Evolutionary conservation across 2,888 invertebrate species (phyloP).

Genomic region (Charanyca ferruginea): DNA sequence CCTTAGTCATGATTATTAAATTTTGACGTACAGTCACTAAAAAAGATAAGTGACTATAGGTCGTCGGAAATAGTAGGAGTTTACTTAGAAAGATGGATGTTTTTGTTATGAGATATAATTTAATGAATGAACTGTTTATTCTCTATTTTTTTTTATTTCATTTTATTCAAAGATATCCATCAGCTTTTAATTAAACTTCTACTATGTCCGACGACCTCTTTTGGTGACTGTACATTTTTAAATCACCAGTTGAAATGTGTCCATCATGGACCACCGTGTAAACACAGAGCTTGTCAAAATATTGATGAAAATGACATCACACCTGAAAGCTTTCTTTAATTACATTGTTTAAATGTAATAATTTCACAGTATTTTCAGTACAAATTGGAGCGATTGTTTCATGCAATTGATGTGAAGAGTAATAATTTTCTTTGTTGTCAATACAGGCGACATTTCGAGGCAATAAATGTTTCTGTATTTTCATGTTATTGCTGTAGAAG

Average conservation of each 20-base stretch:
- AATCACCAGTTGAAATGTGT: neutral
- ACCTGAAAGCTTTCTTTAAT: slow-evolving; percentile 15
- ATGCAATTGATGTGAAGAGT: slow-evolving; percentile 18
- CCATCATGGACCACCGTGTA: neutral
- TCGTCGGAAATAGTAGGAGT: no score
- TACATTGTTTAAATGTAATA: slow-evolving; percentile 6
- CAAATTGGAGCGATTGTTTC: slow-evolving; percentile 31
- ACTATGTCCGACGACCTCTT: no score
- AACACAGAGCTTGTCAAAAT: slow-evolving; percentile 18
- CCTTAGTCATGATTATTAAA: neutral
- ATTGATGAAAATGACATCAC: slow-evolving; percentile 4
- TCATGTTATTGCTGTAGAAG: neutral
- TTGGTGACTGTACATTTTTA: no score
- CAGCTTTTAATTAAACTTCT: no score
- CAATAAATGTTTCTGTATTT: slow-evolving; percentile 20
- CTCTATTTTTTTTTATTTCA: no score
- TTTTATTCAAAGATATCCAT: no score
- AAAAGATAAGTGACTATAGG: no score
- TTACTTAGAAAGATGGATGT: no score
- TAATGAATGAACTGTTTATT: no score
- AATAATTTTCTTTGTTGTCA: slow-evolving; percentile 21
- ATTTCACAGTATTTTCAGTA: slow-evolving; percentile 28
- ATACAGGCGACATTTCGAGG: slow-evolving; percentile 6
- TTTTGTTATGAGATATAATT: no score
- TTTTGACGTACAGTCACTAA: neutral